phyloP scores from a whole-genome alignment of 2,888 invertebrate species.

The Abscondita cerata region DNA sequence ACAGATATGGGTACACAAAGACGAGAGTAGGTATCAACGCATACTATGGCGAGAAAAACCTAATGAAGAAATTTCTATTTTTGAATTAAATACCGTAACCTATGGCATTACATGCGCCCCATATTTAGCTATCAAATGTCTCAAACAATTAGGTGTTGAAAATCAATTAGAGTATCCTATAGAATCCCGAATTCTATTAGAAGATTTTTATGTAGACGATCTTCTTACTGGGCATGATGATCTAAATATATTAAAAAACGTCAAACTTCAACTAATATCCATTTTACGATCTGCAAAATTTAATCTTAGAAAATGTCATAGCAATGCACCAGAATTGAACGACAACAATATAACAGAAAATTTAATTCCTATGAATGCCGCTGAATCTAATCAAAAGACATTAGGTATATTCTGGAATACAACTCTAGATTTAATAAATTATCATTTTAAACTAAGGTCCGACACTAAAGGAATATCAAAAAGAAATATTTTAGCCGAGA shows the following conservation, averaged over 20 bases:
- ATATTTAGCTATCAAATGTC: neutral
- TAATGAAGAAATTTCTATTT: neutral
- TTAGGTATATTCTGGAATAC: neutral
- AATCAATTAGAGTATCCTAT: neutral
- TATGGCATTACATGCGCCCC: constrained; percentile 1
- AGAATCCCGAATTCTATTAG: neutral
- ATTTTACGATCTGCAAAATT: constrained; percentile 35
- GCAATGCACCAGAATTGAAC: neutral
- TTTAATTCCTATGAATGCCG: too few relatives aligned
- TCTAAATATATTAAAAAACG: constrained; percentile 3
- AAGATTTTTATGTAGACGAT: constrained; percentile 7
- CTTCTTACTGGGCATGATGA: neutral
- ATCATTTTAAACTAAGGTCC: too few relatives aligned
- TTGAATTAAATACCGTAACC: constrained; percentile 3
- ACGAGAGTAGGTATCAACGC: neutral
- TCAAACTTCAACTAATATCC: constrained; percentile 39
- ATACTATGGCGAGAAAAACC: neutral
- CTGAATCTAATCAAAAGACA: neutral
- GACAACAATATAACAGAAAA: too few relatives aligned
- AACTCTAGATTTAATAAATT: neutral
- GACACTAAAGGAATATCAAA: too few relatives aligned
- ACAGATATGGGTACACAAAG: constrained; percentile 38
- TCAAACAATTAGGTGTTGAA: constrained; percentile 1
- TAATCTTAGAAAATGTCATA: neutral
- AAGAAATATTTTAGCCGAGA: too few relatives aligned